Evolutionary conservation across 2,888 invertebrate species (phyloP).

Genomic region (Nomada fucata): DNA sequence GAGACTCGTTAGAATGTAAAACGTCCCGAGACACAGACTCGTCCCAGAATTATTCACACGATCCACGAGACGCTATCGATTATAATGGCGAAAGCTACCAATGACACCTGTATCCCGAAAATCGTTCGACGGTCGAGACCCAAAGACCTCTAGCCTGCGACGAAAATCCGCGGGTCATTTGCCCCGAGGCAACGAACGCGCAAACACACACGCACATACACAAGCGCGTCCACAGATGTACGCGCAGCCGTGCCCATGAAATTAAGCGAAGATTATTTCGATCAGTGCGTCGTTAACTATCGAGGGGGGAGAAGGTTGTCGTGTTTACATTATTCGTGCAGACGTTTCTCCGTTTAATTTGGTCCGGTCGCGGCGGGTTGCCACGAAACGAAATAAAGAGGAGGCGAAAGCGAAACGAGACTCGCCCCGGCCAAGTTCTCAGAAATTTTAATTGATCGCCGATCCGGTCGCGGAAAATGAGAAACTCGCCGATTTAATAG

Average conservation of each 20-base stretch:
- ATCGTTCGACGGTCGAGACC: not conserved
- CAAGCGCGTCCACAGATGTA: not conserved
- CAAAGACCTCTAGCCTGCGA: not conserved
- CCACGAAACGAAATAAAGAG: not conserved
- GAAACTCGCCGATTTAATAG: conserved; percentile 23
- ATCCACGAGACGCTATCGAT: too few species aligned
- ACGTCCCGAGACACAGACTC: too few species aligned
- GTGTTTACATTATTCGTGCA: not conserved
- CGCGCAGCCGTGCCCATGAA: not conserved
- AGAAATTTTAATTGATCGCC: conserved; percentile 13
- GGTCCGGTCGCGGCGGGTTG: not conserved
- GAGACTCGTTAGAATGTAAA: too few species aligned
- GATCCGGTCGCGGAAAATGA: not conserved
- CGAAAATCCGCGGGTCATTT: not conserved
- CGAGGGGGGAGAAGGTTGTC: not conserved
- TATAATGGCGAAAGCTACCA: not conserved
- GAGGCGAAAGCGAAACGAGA: not conserved
- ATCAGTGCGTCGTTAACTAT: not conserved
- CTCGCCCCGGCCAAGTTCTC: not conserved
- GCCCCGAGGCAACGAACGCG: not conserved
- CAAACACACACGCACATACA: not conserved
- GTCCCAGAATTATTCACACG: too few species aligned
- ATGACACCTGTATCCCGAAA: not conserved
- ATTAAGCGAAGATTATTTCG: not conserved
- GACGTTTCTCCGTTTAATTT: not conserved